A percentile compares a stretch with the other conserved stretches of the same genome.
Evolutionary conservation across 2,113 vertebrate genomes (phyloP).

Genomic region (Motacilla alba): DNA sequence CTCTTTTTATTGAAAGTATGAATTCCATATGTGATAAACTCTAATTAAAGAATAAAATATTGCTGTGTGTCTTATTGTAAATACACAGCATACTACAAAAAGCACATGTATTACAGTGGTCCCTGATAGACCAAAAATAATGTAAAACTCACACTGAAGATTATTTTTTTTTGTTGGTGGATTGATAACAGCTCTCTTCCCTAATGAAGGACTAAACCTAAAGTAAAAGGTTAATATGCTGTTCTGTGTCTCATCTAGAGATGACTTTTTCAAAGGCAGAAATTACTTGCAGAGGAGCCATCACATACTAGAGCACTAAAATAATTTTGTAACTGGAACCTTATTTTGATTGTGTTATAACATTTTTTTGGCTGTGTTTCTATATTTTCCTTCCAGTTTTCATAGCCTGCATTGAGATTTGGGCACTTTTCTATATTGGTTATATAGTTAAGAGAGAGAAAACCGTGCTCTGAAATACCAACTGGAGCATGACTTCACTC

Average conservation of each 20-base stretch:
- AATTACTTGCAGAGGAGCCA: background rate
- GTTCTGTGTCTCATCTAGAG: background rate
- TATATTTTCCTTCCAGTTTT: background rate
- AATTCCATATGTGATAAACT: background rate
- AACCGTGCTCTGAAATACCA: background rate
- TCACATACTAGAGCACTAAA: fast-evolving
- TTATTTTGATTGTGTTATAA: background rate
- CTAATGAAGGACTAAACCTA: background rate
- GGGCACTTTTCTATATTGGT: background rate
- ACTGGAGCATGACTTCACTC: background rate
- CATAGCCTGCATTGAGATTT: background rate
- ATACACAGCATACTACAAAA: background rate
- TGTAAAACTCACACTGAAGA: background rate
- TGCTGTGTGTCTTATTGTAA: background rate
- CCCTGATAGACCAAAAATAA: background rate
- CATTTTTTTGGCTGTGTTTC: background rate
- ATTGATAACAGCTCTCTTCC: background rate
- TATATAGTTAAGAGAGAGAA: background rate
- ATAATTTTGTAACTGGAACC: background rate
- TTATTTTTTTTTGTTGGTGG: background rate
- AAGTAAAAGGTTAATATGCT: background rate
- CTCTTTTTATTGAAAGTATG: background rate
- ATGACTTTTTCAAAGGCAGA: background rate
- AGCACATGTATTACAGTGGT: background rate
- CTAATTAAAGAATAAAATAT: background rate